Percentiles rank a stretch among this genome's conserved stretches.
These are phyloP conservation scores for Pseudomyrmex gracilis DNA, from an alignment of 1,140 invertebrate species.

Conservation along the genomic window DNA sequence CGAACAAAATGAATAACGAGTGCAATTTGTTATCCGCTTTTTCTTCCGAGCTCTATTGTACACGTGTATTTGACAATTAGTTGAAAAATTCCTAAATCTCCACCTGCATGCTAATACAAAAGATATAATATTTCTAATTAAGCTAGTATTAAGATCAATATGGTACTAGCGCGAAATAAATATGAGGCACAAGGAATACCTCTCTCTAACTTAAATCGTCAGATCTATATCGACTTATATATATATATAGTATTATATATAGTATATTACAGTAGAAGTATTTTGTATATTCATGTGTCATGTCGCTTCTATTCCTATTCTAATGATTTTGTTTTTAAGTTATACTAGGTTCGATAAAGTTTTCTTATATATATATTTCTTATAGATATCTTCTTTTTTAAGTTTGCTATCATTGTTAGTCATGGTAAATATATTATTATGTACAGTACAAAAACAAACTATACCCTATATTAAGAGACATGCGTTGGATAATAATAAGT, in stretches of 20 bases:
- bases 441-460: conserved; percentile 48
- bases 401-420: conserved; percentile 49
- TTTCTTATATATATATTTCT: conserved; percentile 24
- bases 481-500: conserved; percentile 49
- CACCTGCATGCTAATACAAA: conserved; percentile 66
- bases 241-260: not conserved
- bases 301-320: conserved; percentile 42
- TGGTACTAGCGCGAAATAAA: conserved; percentile 65
- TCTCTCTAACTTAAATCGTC: conserved; percentile 46
- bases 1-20: too few relatives aligned
- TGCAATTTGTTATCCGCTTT: too few relatives aligned
- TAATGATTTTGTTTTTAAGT: conserved; percentile 46
- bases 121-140: conserved; percentile 45
- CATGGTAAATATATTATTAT: conserved; percentile 48
- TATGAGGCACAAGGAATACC: conserved; percentile 32
- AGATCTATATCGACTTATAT: conserved; percentile 51
- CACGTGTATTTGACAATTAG: conserved; percentile 46
- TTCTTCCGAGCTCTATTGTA: not conserved
- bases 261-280: conserved; percentile 40
- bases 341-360: conserved; percentile 31
- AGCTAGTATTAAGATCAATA: conserved; percentile 68
- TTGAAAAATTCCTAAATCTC: conserved; percentile 44
- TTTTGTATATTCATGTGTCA: conserved; percentile 54
- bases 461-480: conserved; percentile 27
- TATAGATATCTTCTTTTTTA: conserved; percentile 18